Base-by-base conservation (phyloP, 2,113 vertebrate genomes). In the Paralichthys olivaceus region DNA sequence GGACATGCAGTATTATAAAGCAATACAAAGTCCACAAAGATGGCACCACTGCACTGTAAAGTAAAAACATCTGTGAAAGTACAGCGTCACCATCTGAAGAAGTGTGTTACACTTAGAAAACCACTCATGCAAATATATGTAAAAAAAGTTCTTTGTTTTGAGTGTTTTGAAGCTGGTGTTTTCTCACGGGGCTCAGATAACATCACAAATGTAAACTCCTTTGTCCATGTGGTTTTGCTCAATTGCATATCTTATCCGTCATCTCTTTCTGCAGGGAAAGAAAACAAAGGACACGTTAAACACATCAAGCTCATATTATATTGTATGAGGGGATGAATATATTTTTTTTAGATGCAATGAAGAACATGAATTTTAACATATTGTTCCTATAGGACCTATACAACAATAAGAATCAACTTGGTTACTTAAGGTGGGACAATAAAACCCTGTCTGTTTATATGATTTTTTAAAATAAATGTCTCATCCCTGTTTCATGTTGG, bases 221-320 rank as follows among this genome's bases (percentile, higher is more conserved):
- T 85, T 72, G 70, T 91, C 83, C 77, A 67, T 60, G 26, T 68
- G 72, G 65, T 69, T 95, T 87, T 95, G 77, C 94, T 96, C 92
- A 98, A 87, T 95, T 95, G 90, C 97, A 98, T 89, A 97, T 98
- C 58, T 95, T 94, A 86, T 98, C 96, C 68, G 96, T 98, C 96
- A 97, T 98, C 91, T 95, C 96, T 92, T 89, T 97, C 96, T 98
- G 95, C 60, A 73, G 87, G 80, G 83, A 91, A 75, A 86, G 65
- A 84, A 87, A 69, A 92, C 34, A 89, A 47, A 85, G 4, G 0
- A 55, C 28, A 80, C 29, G 14, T 83, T 62, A 45, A 79, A 72
- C 47, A 37, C n/a, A 60, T 63, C 11, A 56, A 58, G 45, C 43
- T 62, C 9, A 29, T 49, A n/a, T 26, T 5, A 25, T 37, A 26